Conservation (phyloP, 1,140 invertebrate genomes). For the Sycobia sp. region DNA sequence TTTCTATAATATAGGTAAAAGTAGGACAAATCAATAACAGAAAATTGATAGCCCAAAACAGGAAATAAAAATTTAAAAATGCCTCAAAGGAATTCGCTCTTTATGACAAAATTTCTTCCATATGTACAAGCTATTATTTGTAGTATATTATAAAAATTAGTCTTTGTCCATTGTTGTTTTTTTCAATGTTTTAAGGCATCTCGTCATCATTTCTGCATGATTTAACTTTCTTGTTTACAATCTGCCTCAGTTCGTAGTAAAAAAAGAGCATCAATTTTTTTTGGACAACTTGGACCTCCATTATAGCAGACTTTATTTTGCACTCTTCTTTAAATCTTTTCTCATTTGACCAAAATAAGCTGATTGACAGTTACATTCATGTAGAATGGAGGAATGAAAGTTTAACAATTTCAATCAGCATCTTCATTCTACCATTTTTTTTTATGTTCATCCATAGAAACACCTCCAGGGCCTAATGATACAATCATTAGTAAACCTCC, state of each 20-base stretch:
- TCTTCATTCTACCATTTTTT: constrained; percentile 86
- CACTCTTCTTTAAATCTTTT: constrained; percentile 19
- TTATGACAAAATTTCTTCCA: constrained; percentile 48
- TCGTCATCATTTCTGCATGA: constrained; percentile 29
- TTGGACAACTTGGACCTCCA: constrained; percentile 15
- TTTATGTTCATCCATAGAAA: constrained; percentile 99
- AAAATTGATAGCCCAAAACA: constrained; percentile 35
- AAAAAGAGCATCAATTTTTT: constrained; percentile 25
- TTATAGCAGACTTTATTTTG: constrained; percentile 20
- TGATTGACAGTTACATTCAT: constrained; percentile 25
- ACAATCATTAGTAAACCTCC: constrained; percentile 99
- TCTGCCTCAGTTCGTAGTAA: constrained; percentile 27
- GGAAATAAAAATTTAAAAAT: constrained; percentile 47
- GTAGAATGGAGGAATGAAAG: constrained; percentile 35
- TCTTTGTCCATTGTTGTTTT: constrained; percentile 41
- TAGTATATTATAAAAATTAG: constrained; percentile 50
- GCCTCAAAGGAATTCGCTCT: constrained; percentile 47
- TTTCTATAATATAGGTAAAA: constrained; percentile 38
- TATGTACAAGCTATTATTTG: constrained; percentile 56
- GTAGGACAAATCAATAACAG: constrained; percentile 36
- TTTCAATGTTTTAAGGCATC: constrained; percentile 36
- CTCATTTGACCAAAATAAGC: constrained; percentile 21
- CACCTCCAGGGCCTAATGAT: constrained; percentile 95
- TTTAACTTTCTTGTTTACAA: constrained; percentile 31
- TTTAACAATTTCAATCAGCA: constrained; percentile 25